A percentile compares a stretch with the other conserved stretches of the same genome.
phyloP scores from a whole-genome alignment of 2,113 vertebrate species.

The Aleadryas rufinucha region DNA sequence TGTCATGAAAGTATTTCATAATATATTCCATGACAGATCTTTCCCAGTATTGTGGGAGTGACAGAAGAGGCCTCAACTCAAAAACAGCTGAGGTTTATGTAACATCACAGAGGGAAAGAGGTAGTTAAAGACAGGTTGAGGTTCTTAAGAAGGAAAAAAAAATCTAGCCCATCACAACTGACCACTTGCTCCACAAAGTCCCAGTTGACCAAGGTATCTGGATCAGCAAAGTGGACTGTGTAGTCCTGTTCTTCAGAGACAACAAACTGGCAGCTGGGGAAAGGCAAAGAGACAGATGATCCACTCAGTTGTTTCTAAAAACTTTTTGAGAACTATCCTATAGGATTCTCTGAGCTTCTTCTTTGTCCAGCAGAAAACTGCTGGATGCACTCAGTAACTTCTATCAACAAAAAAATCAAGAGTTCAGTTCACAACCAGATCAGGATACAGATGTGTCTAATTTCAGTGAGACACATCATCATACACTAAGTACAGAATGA shows the following conservation, averaged over 20 bases:
- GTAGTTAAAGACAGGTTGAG: constrained; percentile 35
- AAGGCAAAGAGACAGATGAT: constrained; percentile 58
- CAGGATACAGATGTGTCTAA: background rate
- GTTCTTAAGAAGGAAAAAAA: background rate
- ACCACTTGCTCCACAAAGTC: constrained; percentile 99
- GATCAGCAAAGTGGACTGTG: constrained; percentile 95
- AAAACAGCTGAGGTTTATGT: constrained; percentile 54
- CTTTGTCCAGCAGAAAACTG: background rate
- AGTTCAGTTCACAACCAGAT: background rate
- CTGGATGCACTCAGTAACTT: background rate
- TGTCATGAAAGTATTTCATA: constrained; percentile 62
- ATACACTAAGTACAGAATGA: background rate
- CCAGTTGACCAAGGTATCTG: constrained; percentile 98
- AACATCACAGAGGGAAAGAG: constrained; percentile 35
- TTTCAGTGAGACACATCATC: background rate
- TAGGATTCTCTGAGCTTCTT: constrained; percentile 18
- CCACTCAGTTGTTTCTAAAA: constrained; percentile 39
- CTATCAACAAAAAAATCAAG: background rate
- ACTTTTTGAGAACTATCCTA: background rate
- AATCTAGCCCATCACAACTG: constrained; percentile 67
- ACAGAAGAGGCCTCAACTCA: constrained; percentile 53
- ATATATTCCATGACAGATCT: constrained; percentile 60
- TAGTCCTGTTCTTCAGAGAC: constrained; percentile 97
- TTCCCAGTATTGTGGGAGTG: constrained; percentile 61
- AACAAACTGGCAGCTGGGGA: constrained; percentile 94